Base-by-base conservation (phyloP, 2,797 vertebrate genomes). In the Oophaga sylvatica region DNA sequence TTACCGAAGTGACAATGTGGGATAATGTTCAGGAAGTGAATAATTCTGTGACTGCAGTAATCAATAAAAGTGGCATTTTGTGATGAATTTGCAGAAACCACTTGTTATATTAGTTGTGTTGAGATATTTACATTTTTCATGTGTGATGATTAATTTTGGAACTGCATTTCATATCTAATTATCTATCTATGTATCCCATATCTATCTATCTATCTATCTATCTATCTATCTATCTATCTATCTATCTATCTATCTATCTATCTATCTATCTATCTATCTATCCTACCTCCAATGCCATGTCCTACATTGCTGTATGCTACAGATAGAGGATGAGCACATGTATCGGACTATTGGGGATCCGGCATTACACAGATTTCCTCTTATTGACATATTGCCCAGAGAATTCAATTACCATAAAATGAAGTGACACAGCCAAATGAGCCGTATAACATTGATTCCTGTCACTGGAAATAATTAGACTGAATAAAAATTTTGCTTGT, bases 401-500 rank as follows among this genome's bases (percentile, higher is more conserved):
- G 41, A 87, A 70, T 70, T 83, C 26, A 81, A 81, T 70, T 48
- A 83, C 60, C 90, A n/a, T 91, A 90, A 89, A 77, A 90, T 83
- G 31, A 73, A 88, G 26, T 70, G 84, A 67, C 29, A n/a, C 59
- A 73, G 57, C 56, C 31, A 57, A 84, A 81, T 81, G 48, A 77
- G 45, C 80, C 57, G 60, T n/a, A 48, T 67, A 88, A 67, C 59
- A 60, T 75, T 59, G 71, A 87, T 87, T 77, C 29, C 22, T 78
- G 71, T 71, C 75, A 41, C 60, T 83, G 75, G 45, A 87, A 83
- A 78, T 68, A 78, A 71, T 88, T 84, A 79, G 77, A 56, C 26
- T 79, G 45, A 56, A 26, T 67, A 88, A 57, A 80, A 84, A 41
- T 62, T 80, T 83, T 3, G 73, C 20, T 85, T 95, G 96, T 92